These are phyloP conservation scores for Schmidtea mediterranea DNA, from an alignment of 1,140 invertebrate genomes.

Conservation along the genomic window DNA sequence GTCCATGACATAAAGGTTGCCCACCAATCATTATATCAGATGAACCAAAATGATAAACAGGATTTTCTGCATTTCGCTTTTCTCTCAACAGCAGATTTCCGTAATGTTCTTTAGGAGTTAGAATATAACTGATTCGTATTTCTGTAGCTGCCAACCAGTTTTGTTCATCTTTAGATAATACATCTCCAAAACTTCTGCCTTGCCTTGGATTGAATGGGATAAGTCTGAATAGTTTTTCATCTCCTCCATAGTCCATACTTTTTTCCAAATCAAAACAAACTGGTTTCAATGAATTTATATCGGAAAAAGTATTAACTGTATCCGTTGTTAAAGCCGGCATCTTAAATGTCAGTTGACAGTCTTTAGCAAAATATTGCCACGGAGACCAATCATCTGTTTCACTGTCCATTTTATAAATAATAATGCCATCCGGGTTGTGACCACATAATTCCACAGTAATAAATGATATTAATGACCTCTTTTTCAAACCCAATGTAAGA, in stretches of 20 bases:
- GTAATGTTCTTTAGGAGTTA: too few relatives aligned
- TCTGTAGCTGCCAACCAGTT: constrained; percentile 87
- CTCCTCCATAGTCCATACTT: too few relatives aligned
- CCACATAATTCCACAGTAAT: constrained; percentile 59
- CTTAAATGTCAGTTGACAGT: constrained; percentile 8
- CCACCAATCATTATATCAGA: constrained; percentile 93
- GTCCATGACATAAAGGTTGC: constrained; percentile 87
- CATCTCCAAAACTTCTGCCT: too few relatives aligned
- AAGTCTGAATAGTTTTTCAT: too few relatives aligned
- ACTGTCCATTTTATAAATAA: constrained; percentile 34
- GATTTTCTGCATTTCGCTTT: too few relatives aligned
- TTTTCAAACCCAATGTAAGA: constrained; percentile 17
- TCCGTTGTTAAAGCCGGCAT: neutral
- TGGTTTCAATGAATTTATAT: too few relatives aligned
- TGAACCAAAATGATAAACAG: neutral
- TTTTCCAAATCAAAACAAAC: too few relatives aligned
- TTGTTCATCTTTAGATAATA: too few relatives aligned
- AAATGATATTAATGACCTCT: constrained; percentile 19
- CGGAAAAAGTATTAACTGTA: too few relatives aligned
- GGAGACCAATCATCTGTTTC: constrained; percentile 72
- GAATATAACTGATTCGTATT: constrained; percentile 37
- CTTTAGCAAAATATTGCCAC: constrained; percentile 61
- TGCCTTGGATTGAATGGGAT: too few relatives aligned
- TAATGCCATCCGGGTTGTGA: constrained; percentile 35
- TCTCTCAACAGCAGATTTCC: too few relatives aligned